phyloP scores from a whole-genome alignment of 2,113 vertebrate genomes.

The Scalopus aquaticus region DNA sequence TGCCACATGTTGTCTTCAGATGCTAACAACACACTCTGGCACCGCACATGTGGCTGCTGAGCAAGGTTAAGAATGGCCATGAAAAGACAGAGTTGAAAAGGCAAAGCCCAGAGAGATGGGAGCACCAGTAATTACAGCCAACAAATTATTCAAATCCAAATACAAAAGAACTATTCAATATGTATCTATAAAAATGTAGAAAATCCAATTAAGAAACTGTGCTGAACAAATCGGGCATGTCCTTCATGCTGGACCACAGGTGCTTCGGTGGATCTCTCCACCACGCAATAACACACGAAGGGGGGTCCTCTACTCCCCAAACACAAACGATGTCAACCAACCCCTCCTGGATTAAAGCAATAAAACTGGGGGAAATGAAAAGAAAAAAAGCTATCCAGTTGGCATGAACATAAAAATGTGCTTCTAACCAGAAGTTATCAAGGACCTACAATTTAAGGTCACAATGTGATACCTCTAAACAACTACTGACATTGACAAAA shows the following conservation, averaged over 20 bases:
- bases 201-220: not conserved
- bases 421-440: not conserved
- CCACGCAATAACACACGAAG: no score
- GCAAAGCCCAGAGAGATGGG: not conserved
- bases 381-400: not conserved
- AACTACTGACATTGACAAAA: not conserved
- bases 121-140: not conserved
- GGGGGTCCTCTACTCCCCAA: no score
- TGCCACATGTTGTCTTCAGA: not conserved
- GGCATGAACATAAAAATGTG: not conserved
- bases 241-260: not conserved
- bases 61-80: not conserved
- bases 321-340: no score
- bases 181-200: not conserved
- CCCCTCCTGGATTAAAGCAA: no score
- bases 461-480: not conserved
- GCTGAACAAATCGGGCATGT: not conserved
- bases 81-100: not conserved
- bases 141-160: not conserved
- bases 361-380: no score
- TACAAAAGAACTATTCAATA: not conserved
- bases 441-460: not conserved
- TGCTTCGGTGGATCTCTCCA: no score
- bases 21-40: not conserved
- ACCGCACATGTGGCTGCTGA: not conserved